These are phyloP conservation scores for Anodontia alba DNA, from an alignment of 2,888 invertebrate species.

Conservation along the genomic window DNA sequence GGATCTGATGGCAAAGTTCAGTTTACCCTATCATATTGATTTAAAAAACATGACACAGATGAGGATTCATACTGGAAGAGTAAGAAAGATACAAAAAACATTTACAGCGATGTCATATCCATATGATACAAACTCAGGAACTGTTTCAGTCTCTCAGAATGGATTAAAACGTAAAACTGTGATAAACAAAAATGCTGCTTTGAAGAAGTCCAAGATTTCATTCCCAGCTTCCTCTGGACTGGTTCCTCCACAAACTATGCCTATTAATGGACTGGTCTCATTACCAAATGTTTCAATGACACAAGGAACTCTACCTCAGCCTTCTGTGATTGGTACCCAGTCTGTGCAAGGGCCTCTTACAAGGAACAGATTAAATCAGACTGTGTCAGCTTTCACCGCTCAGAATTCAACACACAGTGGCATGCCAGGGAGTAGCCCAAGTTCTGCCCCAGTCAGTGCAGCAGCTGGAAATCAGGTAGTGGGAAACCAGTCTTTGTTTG, in stretches of 20 bases:
- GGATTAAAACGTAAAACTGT: constrained; percentile 22
- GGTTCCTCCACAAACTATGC: background rate
- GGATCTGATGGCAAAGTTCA: constrained; percentile 89
- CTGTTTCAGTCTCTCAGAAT: background rate
- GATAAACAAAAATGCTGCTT: constrained; percentile 13
- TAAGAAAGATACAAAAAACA: constrained; percentile 89
- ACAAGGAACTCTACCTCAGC: background rate
- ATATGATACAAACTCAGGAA: constrained; percentile 8
- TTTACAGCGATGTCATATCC: constrained; percentile 54
- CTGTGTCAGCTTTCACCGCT: background rate
- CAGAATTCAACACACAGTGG: background rate
- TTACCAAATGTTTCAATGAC: background rate
- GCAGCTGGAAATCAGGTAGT: background rate
- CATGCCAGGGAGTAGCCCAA: background rate
- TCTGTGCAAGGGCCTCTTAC: constrained; percentile 15
- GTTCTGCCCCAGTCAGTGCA: background rate
- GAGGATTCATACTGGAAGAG: constrained; percentile 89
- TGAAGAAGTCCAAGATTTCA: constrained; percentile 6
- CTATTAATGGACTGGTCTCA: background rate
- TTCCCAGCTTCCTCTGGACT: background rate
- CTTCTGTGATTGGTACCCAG: background rate
- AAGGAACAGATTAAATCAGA: constrained; percentile 20
- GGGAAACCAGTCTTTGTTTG: background rate
- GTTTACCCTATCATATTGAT: constrained; percentile 91
- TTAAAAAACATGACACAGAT: constrained; percentile 91